Conservation (phyloP, 2,888 invertebrate genomes). For the Crossocerus cetratus region DNA sequence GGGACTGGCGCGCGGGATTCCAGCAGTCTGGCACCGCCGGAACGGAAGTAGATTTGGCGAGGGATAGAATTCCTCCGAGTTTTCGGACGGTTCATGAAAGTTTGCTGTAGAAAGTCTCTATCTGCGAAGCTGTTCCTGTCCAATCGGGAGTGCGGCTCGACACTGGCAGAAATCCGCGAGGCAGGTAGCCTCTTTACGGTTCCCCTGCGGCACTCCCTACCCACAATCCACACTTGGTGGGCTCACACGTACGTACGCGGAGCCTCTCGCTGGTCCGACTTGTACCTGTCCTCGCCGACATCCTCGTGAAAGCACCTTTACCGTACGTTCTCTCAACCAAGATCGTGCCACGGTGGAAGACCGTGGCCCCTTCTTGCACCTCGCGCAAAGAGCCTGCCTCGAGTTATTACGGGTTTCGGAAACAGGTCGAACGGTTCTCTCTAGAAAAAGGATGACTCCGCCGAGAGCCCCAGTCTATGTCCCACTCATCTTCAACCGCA, state of each 20-base stretch:
- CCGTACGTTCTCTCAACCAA: slow-evolving; percentile 50
- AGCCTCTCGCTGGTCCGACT: slow-evolving; percentile 47
- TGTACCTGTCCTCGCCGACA: slow-evolving; percentile 55
- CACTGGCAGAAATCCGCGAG: slow-evolving; percentile 54
- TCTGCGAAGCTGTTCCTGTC: slow-evolving; percentile 21
- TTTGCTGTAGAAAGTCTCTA: too few relatives aligned
- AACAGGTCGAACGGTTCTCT: slow-evolving; percentile 58
- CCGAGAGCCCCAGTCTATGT: neutral
- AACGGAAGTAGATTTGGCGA: too few relatives aligned
- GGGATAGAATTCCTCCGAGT: too few relatives aligned
- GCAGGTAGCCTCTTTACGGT: slow-evolving; percentile 62
- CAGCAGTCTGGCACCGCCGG: too few relatives aligned
- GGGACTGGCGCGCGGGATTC: too few relatives aligned
- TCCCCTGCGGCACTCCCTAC: slow-evolving; percentile 60
- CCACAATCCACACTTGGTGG: slow-evolving; percentile 41
- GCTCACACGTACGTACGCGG: slow-evolving; percentile 21
- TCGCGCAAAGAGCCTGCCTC: slow-evolving; percentile 50
- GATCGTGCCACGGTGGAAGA: slow-evolving; percentile 41
- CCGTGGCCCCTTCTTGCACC: slow-evolving; percentile 44
- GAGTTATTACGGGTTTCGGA: slow-evolving; percentile 63
- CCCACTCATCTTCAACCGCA: too few relatives aligned
- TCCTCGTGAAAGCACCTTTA: slow-evolving; percentile 61
- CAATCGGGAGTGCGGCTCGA: slow-evolving; percentile 41
- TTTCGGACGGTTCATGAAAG: too few relatives aligned
- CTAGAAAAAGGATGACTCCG: slow-evolving; percentile 24